Percentiles rank a stretch among this genome's conserved stretches.
Conservation (phyloP, 2,797 vertebrate genomes). For the Eospalax fontanierii region DNA sequence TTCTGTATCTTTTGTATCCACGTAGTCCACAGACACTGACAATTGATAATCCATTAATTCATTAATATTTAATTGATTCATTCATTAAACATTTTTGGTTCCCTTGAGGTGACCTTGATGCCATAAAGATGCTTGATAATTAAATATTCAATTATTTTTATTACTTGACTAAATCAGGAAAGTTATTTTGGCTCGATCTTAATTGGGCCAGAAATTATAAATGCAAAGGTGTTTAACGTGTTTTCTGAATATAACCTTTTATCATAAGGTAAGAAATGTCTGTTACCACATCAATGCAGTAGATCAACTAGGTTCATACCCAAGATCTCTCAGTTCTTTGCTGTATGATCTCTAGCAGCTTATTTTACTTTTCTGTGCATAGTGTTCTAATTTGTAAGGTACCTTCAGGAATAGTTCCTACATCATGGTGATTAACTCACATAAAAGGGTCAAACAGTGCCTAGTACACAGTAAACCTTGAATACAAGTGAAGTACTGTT, state of each 20-base stretch:
- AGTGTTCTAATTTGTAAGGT: conserved; percentile 57
- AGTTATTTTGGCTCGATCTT: conserved; percentile 59
- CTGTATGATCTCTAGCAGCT: conserved; percentile 53
- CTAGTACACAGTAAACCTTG: conserved; percentile 13
- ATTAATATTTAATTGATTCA: conserved; percentile 72
- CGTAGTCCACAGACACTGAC: conserved; percentile 53
- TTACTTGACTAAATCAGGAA: conserved; percentile 68
- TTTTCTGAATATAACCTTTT: conserved; percentile 63
- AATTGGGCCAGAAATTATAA: conserved; percentile 60
- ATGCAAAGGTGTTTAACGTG: conserved; percentile 26
- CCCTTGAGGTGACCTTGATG: conserved; percentile 39
- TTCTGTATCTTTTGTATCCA: conserved; percentile 42
- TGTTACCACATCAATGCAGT: conserved; percentile 1
- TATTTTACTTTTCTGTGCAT: conserved; percentile 53
- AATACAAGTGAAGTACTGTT: conserved; percentile 44
- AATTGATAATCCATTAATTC: conserved; percentile 63
- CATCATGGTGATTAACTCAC: conserved; percentile 1
- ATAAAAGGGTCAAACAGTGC: conserved; percentile 1
- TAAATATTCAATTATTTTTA: conserved; percentile 78
- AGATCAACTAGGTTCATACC: not conserved
- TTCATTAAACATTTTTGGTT: conserved; percentile 72
- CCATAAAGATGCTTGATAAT: conserved; percentile 67
- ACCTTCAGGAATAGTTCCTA: conserved; percentile 7
- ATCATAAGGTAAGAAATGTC: conserved; percentile 49
- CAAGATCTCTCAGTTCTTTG: conserved; percentile 28